These are phyloP conservation scores for Hirtodrosophila confusa DNA, from an alignment of 2,888 invertebrate species.

Conservation along the genomic window DNA sequence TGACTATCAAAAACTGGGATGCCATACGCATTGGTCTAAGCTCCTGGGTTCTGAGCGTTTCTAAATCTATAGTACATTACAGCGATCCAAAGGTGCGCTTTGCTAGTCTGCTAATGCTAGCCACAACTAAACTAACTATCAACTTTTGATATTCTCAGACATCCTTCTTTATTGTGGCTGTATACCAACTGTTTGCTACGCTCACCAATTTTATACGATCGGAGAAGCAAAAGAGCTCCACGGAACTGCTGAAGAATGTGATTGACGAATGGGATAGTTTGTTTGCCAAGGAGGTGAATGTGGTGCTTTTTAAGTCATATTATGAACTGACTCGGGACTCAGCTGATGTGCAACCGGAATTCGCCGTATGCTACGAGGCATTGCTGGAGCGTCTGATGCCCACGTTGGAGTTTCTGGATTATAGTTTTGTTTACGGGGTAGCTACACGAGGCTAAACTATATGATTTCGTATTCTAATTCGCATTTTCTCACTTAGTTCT, in stretches of 20 bases:
- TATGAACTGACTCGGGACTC: slow-evolving; percentile 65
- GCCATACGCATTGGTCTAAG: slow-evolving; percentile 89
- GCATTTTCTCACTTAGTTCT: slow-evolving; percentile 60
- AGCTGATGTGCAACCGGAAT: slow-evolving; percentile 43
- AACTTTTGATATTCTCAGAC: slow-evolving; percentile 77
- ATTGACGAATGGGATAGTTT: slow-evolving; percentile 91
- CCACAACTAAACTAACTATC: too few species aligned
- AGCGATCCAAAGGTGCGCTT: slow-evolving; percentile 85
- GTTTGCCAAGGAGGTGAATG: slow-evolving; percentile 87
- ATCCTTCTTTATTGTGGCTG: slow-evolving; percentile 85
- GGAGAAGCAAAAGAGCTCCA: slow-evolving; percentile 82
- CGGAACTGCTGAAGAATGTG: slow-evolving; percentile 75
- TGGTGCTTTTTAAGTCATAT: slow-evolving; percentile 82
- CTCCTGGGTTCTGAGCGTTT: slow-evolving; percentile 87
- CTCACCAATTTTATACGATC: slow-evolving; percentile 84
- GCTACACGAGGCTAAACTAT: background rate
- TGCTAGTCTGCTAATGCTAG: background rate
- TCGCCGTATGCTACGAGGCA: slow-evolving; percentile 54
- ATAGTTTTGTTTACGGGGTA: slow-evolving; percentile 75
- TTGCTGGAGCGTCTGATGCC: slow-evolving; percentile 72
- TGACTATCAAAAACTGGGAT: slow-evolving; percentile 88
- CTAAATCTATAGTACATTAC: slow-evolving; percentile 83
- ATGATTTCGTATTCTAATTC: background rate
- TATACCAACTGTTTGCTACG: slow-evolving; percentile 85
- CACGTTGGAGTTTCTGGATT: slow-evolving; percentile 76